Percentiles rank a stretch among this genome's conserved stretches.
Evolutionary conservation across 2,113 vertebrate species (phyloP).

Genomic region (Ammospiza caudacuta): DNA sequence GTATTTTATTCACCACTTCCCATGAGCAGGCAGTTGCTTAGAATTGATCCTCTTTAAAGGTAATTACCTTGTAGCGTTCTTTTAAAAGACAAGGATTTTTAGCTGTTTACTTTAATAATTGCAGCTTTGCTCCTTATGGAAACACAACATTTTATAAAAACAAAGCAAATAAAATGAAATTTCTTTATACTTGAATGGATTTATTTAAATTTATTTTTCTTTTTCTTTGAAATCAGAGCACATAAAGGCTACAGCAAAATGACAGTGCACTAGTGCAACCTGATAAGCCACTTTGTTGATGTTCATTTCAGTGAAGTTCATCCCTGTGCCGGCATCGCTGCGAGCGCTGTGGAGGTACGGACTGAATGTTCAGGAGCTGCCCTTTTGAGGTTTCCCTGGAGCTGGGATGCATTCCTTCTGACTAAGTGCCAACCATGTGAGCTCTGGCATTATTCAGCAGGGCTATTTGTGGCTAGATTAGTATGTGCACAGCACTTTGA

Average conservation of each 20-base stretch:
- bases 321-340: not conserved
- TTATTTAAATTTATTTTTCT: not conserved
- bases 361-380: not conserved
- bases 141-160: not conserved
- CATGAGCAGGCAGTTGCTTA: not conserved
- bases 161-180: not conserved
- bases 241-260: not conserved
- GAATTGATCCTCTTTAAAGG: not conserved
- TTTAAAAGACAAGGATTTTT: not conserved
- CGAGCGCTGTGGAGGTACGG: fast-evolving
- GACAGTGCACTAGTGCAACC: not conserved
- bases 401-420: not conserved
- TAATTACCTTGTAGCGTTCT: not conserved
- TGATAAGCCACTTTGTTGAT: not conserved
- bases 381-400: not conserved
- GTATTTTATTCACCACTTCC: not conserved
- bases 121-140: not conserved
- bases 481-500: not conserved
- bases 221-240: not conserved
- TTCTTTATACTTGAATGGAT: not conserved
- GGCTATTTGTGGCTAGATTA: not conserved
- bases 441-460: not conserved
- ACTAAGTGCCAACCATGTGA: not conserved
- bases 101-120: not conserved
- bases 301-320: not conserved